Conservation (phyloP, 2,888 invertebrate species). For the Thecocarcelia acutangulata region DNA sequence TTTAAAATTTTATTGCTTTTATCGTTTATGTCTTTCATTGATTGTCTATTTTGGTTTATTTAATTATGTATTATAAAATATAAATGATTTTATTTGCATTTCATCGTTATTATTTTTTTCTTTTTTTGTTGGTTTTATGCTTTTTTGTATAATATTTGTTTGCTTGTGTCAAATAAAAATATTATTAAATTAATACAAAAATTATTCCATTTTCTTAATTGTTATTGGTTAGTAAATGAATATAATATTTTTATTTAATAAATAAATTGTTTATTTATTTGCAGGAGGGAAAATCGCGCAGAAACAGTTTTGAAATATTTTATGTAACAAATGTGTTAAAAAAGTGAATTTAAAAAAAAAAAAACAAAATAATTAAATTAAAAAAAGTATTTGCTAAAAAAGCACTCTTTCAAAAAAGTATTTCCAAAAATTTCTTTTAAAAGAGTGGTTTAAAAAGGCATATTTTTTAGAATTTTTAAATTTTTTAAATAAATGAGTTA, state of each 20-base stretch:
- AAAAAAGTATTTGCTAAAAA: no score
- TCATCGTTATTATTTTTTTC: neutral
- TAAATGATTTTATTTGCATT: constrained; percentile 29
- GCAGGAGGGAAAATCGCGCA: neutral
- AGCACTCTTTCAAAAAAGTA: no score
- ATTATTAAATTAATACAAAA: constrained; percentile 50
- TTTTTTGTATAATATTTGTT: neutral
- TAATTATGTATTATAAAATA: constrained; percentile 51
- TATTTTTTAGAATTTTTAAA: no score
- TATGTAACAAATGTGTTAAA: no score
- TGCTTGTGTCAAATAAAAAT: constrained; percentile 26
- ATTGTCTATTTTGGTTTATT: constrained; percentile 57
- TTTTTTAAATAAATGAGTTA: no score
- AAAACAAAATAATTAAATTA: no score
- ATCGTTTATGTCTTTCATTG: constrained; percentile 44
- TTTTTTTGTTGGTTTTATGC: no score
- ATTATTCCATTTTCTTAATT: constrained; percentile 30
- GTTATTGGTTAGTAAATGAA: constrained; percentile 23
- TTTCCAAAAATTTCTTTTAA: no score
- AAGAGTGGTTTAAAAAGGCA: no score
- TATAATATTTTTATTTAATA: constrained; percentile 9
- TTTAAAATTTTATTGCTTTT: constrained; percentile 30
- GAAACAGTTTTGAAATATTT: no score
- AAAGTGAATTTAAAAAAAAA: no score
- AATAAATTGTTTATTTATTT: constrained; percentile 10